A percentile compares a stretch with the other conserved stretches of the same genome.
phyloP scores from a whole-genome alignment of 2,797 vertebrate species.

The Buphagus erythrorhynchus region DNA sequence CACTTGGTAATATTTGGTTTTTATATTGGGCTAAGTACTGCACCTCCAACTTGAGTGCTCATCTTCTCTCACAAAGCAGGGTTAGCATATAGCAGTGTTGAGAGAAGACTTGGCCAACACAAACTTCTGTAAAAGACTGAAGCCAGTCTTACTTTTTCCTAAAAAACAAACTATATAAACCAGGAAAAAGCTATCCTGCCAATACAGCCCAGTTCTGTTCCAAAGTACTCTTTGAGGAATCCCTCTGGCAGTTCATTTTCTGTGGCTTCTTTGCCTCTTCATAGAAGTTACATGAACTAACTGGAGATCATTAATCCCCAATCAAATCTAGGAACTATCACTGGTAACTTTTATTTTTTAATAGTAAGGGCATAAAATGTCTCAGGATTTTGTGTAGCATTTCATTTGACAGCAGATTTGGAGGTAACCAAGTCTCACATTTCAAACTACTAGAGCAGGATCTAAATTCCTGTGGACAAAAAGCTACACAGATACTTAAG shows the following conservation, averaged over 20 bases:
- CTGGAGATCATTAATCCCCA: neutral
- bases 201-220: neutral
- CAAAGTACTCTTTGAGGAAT: neutral
- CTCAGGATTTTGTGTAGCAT: neutral
- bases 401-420: neutral
- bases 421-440: neutral
- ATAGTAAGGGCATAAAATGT: neutral
- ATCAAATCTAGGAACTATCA: neutral
- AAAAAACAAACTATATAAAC: neutral
- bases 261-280: neutral
- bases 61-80: neutral
- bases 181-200: neutral
- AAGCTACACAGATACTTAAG: neutral
- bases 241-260: neutral
- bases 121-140: conserved; percentile 6
- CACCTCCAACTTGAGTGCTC: neutral
- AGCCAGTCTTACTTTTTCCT: neutral
- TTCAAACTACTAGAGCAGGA: neutral
- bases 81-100: neutral
- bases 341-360: neutral
- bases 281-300: neutral
- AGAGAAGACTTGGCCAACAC: neutral
- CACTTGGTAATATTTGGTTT: neutral
- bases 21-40: neutral
- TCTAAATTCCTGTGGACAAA: neutral